Percentiles rank a stretch among this genome's conserved stretches.
Conservation (phyloP, 2,797 vertebrate genomes). For the Spinus pinus region DNA sequence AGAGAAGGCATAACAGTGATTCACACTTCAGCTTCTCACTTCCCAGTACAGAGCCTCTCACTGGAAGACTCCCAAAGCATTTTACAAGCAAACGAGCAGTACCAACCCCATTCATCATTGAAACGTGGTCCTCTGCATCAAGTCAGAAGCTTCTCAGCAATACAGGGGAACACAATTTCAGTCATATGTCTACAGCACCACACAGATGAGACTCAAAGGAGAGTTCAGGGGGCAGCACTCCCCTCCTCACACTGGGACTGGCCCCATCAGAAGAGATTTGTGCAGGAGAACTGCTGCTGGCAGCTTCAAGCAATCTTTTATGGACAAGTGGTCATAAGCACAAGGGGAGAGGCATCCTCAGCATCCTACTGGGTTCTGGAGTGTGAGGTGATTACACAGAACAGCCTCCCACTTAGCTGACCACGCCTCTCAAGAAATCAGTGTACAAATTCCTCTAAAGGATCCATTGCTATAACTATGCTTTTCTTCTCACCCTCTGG, state of each 20-base stretch:
- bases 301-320: background rate
- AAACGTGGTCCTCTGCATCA: rapidly evolving
- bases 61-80: background rate
- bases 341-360: background rate
- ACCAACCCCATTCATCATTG: background rate
- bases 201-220: background rate
- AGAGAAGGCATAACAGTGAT: background rate
- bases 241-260: rapidly evolving
- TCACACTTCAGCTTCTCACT: background rate
- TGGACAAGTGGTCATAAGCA: background rate
- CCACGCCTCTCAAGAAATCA: background rate
- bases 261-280: background rate
- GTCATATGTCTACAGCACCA: background rate
- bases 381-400: background rate
- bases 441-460: background rate
- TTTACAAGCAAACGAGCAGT: background rate
- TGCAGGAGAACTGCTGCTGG: background rate
- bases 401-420: background rate
- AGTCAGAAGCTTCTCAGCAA: background rate
- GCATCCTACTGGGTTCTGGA: background rate
- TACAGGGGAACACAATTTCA: background rate
- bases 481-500: background rate
- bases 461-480: rapidly evolving
- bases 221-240: background rate
- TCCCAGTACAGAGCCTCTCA: background rate